A percentile compares a stretch with the other conserved stretches of the same genome.
Conservation (phyloP, 2,797 vertebrate species). For the Novumbra hubbsi region DNA sequence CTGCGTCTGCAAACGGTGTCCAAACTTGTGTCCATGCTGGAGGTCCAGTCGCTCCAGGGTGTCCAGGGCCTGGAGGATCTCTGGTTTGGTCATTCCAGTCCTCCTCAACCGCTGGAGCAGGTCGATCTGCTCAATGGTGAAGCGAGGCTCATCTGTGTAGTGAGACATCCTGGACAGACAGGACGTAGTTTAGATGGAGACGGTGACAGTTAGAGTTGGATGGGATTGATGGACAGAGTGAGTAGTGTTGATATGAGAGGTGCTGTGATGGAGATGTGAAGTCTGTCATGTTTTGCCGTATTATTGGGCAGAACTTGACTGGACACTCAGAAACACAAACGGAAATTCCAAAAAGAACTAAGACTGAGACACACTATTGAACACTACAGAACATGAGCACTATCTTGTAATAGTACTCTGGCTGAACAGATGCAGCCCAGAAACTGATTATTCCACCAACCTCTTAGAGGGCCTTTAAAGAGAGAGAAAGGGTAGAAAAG, state of each 20-base stretch:
- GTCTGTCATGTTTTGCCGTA: no score
- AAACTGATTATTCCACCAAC: constrained; percentile 59
- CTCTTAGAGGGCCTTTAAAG: constrained; percentile 36
- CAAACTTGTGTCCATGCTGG: constrained; percentile 88
- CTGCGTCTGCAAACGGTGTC: constrained; percentile 74
- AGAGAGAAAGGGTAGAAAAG: constrained; percentile 41
- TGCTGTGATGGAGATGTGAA: neutral
- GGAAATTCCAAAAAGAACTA: neutral
- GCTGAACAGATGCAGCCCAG: constrained; percentile 62
- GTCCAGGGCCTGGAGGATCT: constrained; percentile 94
- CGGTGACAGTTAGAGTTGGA: constrained; percentile 5
- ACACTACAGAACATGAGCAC: no score
- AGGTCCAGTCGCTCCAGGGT: constrained; percentile 93
- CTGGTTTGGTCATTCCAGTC: constrained; percentile 91
- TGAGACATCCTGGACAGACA: constrained; percentile 85
- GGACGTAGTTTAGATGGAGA: constrained; percentile 4
- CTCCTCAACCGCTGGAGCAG: constrained; percentile 93
- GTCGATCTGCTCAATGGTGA: constrained; percentile 99
- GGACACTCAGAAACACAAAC: neutral
- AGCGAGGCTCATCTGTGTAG: constrained; percentile 97
- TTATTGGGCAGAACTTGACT: no score
- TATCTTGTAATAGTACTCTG: constrained; percentile 5
- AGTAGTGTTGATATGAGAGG: neutral
- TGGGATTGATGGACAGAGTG: constrained; percentile 24
- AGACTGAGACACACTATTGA: constrained; percentile 17